phyloP scores from a whole-genome alignment of 2,797 vertebrate species.

The Alectoris magna region DNA sequence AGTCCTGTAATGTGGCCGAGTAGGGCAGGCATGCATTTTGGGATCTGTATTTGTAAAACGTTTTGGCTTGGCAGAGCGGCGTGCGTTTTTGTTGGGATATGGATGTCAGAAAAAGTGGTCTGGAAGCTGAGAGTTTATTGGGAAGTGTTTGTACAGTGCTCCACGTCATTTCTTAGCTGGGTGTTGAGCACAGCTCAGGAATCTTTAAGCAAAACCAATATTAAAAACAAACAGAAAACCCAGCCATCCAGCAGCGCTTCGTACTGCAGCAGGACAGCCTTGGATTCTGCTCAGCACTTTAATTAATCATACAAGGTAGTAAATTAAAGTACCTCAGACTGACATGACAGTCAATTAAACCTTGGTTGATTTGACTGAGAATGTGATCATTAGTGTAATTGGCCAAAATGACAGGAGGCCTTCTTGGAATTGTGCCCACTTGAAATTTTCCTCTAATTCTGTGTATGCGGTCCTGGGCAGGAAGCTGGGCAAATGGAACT shows the following conservation, averaged over 20 bases:
- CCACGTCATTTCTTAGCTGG: neutral
- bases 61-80: neutral
- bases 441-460: conserved; percentile 44
- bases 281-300: conserved; percentile 45
- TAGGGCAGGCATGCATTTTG: neutral
- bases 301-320: conserved; percentile 50
- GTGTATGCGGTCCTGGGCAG: neutral
- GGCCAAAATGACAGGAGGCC: conserved; percentile 54
- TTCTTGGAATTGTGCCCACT: conserved; percentile 42
- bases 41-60: neutral
- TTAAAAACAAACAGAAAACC: neutral
- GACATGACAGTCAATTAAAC: conserved; percentile 68
- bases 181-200: neutral
- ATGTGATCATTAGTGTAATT: conserved; percentile 68
- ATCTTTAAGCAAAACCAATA: conserved; percentile 9
- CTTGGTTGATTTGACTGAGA: conserved; percentile 68
- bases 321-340: conserved; percentile 66
- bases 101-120: neutral
- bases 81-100: neutral
- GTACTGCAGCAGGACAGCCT: conserved; percentile 17
- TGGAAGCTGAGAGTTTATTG: neutral
- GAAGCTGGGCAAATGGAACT: neutral
- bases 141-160: neutral
- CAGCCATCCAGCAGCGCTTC: neutral
- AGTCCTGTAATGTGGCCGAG: neutral